Conservation (phyloP, 1,140 invertebrate species). For the Augochlora pura region DNA sequence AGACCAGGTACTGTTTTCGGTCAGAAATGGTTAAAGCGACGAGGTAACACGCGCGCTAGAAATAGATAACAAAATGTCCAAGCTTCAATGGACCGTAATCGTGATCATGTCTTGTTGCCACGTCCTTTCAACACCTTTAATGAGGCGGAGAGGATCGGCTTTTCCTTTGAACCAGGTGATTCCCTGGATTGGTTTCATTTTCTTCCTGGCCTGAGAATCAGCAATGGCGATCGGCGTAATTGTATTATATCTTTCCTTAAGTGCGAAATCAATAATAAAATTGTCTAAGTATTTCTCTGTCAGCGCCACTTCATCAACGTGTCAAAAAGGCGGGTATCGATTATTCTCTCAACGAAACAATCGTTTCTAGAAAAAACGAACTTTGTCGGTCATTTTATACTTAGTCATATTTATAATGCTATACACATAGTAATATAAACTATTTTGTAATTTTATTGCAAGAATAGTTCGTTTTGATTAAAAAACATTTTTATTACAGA, state of each 20-base stretch:
- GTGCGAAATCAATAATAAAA: no score
- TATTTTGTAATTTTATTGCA: no score
- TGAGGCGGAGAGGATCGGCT: constrained; percentile 40
- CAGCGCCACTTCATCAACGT: background rate
- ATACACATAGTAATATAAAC: no score
- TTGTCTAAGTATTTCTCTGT: background rate
- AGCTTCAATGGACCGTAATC: background rate
- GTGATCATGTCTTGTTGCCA: constrained; percentile 40
- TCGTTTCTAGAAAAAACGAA: background rate
- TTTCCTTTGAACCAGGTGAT: constrained; percentile 65
- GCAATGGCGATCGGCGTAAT: constrained; percentile 69
- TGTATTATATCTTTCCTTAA: constrained; percentile 36
- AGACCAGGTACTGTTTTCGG: background rate
- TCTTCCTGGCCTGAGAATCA: background rate
- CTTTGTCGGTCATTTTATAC: no score
- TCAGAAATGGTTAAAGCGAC: background rate
- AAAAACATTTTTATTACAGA: no score
- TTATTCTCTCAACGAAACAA: background rate
- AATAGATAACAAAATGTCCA: constrained; percentile 25
- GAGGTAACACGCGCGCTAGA: background rate
- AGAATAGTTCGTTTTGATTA: no score
- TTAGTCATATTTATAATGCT: no score
- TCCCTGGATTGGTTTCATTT: constrained; percentile 23
- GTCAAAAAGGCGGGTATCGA: no score
- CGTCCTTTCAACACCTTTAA: constrained; percentile 54